Percentiles rank a stretch among this genome's conserved stretches.
phyloP scores from a whole-genome alignment of 2,797 vertebrate species.

The Lepilemur ruficaudatus region DNA sequence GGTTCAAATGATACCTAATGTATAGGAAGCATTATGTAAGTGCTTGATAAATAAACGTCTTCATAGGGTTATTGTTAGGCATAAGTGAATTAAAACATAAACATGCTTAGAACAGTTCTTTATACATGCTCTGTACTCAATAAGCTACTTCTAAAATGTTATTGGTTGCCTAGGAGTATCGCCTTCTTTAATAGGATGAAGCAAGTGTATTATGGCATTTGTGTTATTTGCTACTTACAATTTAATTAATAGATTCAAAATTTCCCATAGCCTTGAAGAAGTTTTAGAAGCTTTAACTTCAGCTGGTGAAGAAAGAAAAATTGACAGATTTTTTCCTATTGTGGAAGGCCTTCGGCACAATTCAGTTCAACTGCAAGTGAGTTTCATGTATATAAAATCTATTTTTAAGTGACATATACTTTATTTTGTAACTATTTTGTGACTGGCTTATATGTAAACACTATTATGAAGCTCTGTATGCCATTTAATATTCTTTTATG shows the following conservation, averaged over 20 bases:
- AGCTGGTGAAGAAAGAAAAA: conserved; percentile 90
- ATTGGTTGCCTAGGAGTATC: not conserved
- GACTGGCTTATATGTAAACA: not conserved
- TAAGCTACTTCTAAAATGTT: conserved; percentile 30
- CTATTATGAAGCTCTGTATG: not conserved
- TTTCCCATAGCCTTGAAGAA: conserved; percentile 93
- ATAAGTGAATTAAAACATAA: conserved; percentile 4
- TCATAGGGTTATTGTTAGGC: not conserved
- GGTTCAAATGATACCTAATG: not conserved
- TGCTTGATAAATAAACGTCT: not conserved
- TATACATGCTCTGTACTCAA: not conserved
- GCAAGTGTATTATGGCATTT: not conserved
- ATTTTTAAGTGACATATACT: not conserved
- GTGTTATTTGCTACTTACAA: not conserved
- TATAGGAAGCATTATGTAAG: not conserved
- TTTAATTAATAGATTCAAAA: conserved; percentile 62
- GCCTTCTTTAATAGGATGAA: not conserved
- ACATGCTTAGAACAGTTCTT: not conserved
- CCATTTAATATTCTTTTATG: not conserved
- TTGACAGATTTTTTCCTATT: conserved; percentile 93
- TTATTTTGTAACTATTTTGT: not conserved
- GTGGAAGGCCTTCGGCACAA: conserved; percentile 94
- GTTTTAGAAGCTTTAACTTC: conserved; percentile 96
- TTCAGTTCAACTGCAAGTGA: conserved; percentile 95
- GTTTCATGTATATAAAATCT: conserved; percentile 45